Percentiles rank a stretch among this genome's conserved stretches.
Conservation (phyloP, 1,140 invertebrate genomes). For the Coptotermes formosanus region DNA sequence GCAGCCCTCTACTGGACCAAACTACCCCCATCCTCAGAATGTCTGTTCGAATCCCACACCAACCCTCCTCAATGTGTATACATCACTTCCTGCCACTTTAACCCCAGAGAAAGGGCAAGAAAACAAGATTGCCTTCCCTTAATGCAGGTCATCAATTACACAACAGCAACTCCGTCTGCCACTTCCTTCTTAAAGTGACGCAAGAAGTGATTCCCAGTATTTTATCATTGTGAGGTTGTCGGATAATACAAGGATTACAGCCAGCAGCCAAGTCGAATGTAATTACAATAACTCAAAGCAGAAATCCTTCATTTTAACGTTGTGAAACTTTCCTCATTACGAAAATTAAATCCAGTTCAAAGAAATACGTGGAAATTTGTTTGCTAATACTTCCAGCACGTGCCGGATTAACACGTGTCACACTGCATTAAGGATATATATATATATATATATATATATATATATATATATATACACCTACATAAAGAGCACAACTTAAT, state of each 20-base stretch:
- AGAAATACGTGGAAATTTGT: not conserved
- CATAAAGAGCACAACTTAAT: too few species aligned
- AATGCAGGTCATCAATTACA: constrained; percentile 16
- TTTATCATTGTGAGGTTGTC: too few species aligned
- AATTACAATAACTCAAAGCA: too few species aligned
- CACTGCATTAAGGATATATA: too few species aligned
- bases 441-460: too few species aligned
- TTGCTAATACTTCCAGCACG: too few species aligned
- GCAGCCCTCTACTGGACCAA: not conserved
- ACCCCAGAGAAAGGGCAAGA: constrained; percentile 9
- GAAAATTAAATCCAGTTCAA: not conserved
- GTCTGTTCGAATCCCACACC: too few species aligned
- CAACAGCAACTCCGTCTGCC: not conserved
- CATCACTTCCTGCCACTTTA: constrained; percentile 11
- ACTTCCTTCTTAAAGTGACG: not conserved
- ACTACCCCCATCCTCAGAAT: not conserved
- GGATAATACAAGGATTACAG: not conserved
- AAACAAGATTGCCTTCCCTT: constrained; percentile 15
- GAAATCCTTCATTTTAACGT: too few species aligned
- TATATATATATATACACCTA: too few species aligned
- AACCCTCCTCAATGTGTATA: not conserved
- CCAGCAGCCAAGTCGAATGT: too few species aligned
- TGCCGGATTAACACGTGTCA: too few species aligned
- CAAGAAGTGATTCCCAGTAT: too few species aligned
- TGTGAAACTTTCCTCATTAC: not conserved